Conservation (phyloP, 1,140 invertebrate genomes). For the Stegodyphus dumicola region DNA sequence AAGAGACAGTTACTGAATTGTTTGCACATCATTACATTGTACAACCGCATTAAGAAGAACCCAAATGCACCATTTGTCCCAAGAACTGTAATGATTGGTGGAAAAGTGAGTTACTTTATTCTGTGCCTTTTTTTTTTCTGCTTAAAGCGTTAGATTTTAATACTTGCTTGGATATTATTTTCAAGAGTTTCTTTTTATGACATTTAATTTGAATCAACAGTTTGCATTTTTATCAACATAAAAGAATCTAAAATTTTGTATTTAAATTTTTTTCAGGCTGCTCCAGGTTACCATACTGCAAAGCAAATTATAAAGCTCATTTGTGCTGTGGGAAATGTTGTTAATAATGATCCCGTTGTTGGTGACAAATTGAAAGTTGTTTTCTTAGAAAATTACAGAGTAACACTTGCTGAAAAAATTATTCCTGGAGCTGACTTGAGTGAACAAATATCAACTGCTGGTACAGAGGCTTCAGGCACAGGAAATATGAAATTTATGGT, state of each 20-base stretch:
- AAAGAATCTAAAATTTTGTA: neutral
- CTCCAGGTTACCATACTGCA: conserved; percentile 97
- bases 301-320: conserved; percentile 99
- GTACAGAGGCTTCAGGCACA: conserved; percentile 97
- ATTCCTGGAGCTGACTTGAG: conserved; percentile 98
- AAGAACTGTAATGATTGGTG: conserved; percentile 96
- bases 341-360: conserved; percentile 98
- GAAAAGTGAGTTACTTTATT: conserved; percentile 38
- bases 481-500: conserved; percentile 92
- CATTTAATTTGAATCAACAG: neutral
- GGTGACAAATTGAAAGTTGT: conserved; percentile 97
- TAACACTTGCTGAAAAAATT: conserved; percentile 97
- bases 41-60: conserved; percentile 97
- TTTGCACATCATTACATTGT: conserved; percentile 94
- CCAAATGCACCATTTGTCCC: conserved; percentile 85
- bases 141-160: too few species aligned
- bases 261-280: conserved; percentile 73
- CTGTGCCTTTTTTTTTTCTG: neutral
- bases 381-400: conserved; percentile 97
- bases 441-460: conserved; percentile 95
- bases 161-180: too few species aligned
- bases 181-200: too few species aligned
- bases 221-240: conserved; percentile 1
- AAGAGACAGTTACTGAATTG: conserved; percentile 97
- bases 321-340: conserved; percentile 87